A percentile compares a stretch with the other conserved stretches of the same genome.
phyloP scores from a whole-genome alignment of 2,888 invertebrate species.

The Seira musarum region DNA sequence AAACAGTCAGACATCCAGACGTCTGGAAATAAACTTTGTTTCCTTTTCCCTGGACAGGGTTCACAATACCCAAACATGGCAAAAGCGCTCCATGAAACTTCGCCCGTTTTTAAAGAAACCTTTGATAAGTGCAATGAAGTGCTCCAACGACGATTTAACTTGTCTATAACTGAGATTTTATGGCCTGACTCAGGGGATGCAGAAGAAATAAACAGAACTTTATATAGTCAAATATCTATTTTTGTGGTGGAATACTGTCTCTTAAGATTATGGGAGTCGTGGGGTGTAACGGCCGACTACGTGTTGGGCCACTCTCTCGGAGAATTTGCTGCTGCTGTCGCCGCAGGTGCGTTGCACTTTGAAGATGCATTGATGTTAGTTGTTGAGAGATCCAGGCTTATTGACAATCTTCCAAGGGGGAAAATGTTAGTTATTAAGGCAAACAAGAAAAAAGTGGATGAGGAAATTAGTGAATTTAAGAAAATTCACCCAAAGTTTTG shows the following conservation, averaged over 20 bases:
- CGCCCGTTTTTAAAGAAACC: slow-evolving; percentile 44
- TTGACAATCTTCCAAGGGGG: slow-evolving; percentile 55
- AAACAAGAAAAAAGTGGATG: slow-evolving; percentile 17
- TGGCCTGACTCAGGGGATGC: slow-evolving; percentile 36
- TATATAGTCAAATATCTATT: no score
- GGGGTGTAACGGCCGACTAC: no score
- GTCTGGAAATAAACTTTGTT: slow-evolving; percentile 28
- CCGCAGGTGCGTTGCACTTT: no score
- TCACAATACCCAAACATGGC: slow-evolving; percentile 56
- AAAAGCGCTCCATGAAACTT: no score
- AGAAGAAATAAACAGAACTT: slow-evolving; percentile 38
- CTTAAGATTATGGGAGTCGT: no score
- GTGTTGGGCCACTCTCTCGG: no score
- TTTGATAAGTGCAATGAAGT: slow-evolving; percentile 49
- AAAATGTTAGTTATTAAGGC: slow-evolving; percentile 61
- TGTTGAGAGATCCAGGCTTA: slow-evolving; percentile 53
- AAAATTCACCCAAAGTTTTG: background rate
- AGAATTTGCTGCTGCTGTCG: no score
- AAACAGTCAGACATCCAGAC: slow-evolving; percentile 7
- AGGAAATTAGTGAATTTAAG: background rate
- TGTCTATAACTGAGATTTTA: slow-evolving; percentile 31
- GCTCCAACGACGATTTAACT: slow-evolving; percentile 18
- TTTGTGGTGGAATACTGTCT: no score
- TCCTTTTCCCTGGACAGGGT: slow-evolving; percentile 55
- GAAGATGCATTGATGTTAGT: no score